Conservation (phyloP, 1,140 invertebrate species). For the Zaprionus camerounensis region DNA sequence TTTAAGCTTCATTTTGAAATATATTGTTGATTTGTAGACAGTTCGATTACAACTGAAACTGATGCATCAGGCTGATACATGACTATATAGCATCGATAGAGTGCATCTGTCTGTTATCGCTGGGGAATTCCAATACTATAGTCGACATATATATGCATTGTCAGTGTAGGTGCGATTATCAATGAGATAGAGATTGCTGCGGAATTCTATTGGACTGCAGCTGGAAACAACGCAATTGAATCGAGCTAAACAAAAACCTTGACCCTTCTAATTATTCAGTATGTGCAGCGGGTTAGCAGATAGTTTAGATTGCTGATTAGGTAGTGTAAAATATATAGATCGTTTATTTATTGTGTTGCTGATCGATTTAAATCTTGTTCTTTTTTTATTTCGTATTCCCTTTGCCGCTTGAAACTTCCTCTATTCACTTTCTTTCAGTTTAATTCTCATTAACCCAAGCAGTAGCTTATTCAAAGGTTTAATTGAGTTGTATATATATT, state of each 20-base stretch:
- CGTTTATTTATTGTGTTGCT: neutral
- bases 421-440: neutral
- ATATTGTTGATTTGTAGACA: neutral
- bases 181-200: neutral
- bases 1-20: conserved; percentile 36
- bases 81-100: conserved; percentile 13
- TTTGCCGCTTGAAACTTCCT: neutral
- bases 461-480: neutral
- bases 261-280: neutral
- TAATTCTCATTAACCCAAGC: no score
- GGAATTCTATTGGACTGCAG: neutral
- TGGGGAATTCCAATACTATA: conserved; percentile 7
- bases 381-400: neutral
- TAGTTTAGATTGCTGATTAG: neutral
- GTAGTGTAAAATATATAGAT: neutral
- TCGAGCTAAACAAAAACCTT: neutral
- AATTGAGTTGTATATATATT: no score
- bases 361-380: neutral
- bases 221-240: conserved; percentile 7
- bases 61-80: no score
- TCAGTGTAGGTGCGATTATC: conserved; percentile 1
- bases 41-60: conserved; percentile 27
- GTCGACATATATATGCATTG: neutral
- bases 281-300: neutral
- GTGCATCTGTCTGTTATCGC: neutral